Base-by-base conservation (phyloP, 2,797 vertebrate genomes). In the Gallinago stenura region DNA sequence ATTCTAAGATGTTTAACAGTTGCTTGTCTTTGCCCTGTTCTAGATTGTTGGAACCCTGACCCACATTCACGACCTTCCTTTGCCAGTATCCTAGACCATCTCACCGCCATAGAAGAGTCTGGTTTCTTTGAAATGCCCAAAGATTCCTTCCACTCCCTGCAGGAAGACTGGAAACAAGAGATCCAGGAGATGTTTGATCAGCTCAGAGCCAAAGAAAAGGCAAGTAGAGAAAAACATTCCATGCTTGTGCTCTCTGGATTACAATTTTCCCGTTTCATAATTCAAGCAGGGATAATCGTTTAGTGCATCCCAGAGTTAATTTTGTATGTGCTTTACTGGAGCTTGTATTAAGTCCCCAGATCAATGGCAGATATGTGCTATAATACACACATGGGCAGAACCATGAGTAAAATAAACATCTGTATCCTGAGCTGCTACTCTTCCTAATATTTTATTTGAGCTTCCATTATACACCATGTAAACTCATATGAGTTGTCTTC, bases 161-260 rank as follows among this genome's bases (percentile, higher is more conserved):
- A 99, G 98, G 99, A 99, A 72, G 99, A 99, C 98, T 99, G 99
- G 99, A 99, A 99, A 93, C 98, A 99, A 97, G 99, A 99, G 97
- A 99, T 99, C 95, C 99, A 99, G 97, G 99, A 99, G 96, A 99
- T 99, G 99, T 99, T 99, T 97, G 99, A 99, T 95, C 99, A 99
- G 93, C 99, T 99, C 91, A 98, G 99, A 97, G 99, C 98, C 96
- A 99, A 99, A 98, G 99, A 99, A 97, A 99, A 99, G 98, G 99
- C 99, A 97, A 96, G 48, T 20, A 79, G 41, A 77, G 45, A 71
- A 87, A 65, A 76, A 8, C 31, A 19, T 18, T 68, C 24, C 21
- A 2, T 64, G n/a, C n/a, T 73, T 80, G 26, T 53, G 30, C 26
- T 71, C 7, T 82, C 51, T 71, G 62, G 31, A 25, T 81, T 82